Evolutionary conservation across 1,140 invertebrate genomes (phyloP).

Genomic region (Bemisia tabaci): DNA sequence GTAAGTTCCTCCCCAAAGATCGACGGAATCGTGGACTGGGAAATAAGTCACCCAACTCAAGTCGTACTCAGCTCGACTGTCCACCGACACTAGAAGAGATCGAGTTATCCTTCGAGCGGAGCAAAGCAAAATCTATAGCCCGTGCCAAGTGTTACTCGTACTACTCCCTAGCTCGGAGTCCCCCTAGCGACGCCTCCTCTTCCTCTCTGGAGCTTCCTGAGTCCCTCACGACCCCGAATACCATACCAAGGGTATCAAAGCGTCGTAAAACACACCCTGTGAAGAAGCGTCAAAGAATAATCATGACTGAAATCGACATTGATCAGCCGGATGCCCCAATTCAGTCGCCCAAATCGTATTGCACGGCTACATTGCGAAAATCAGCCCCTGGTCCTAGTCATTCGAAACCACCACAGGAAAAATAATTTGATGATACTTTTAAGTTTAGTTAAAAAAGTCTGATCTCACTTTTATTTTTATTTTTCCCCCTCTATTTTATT

Average conservation of each 20-base stretch:
- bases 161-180: conserved; percentile 26
- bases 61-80: background rate
- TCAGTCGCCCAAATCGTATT: background rate
- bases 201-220: conserved; percentile 24
- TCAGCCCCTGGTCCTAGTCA: background rate
- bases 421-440: background rate
- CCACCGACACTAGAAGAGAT: background rate
- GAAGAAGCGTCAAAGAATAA: conserved; percentile 2
- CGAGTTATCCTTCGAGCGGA: conserved; percentile 1
- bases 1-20: background rate
- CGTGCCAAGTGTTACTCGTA: conserved; percentile 26
- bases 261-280: conserved; percentile 15
- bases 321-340: background rate
- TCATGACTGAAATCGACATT: background rate
- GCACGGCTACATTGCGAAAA: background rate
- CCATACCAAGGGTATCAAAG: conserved; percentile 26
- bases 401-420: background rate
- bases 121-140: conserved; percentile 17
- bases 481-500: conserved; percentile 9
- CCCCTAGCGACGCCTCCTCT: conserved; percentile 25
- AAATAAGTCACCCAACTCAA: background rate
- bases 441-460: too few relatives aligned
- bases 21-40: background rate
- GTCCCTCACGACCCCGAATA: conserved; percentile 22
- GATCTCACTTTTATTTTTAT: conserved; percentile 11